Evolutionary conservation across 2,888 invertebrate species (phyloP).

Genomic region (Drosophila mayaguana): DNA sequence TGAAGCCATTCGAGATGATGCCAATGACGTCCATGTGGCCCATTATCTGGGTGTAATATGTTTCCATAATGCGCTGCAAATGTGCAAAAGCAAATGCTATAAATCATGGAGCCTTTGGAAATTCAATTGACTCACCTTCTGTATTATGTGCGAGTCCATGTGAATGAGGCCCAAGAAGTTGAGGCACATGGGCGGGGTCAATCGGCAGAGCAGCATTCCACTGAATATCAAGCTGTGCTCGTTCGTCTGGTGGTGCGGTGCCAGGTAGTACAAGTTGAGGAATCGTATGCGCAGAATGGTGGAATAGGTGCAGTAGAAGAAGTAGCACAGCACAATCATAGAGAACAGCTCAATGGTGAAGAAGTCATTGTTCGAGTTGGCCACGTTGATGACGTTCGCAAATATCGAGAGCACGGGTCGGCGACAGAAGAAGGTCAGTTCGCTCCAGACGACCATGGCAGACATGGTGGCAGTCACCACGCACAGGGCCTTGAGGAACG

Average conservation of each 20-base stretch:
- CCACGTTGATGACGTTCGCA: slow-evolving; percentile 95
- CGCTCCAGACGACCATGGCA: slow-evolving; percentile 98
- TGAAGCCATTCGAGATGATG: slow-evolving; percentile 98
- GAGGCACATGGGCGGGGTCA: slow-evolving; percentile 99
- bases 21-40: slow-evolving; percentile 99
- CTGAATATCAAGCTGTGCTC: slow-evolving; percentile 99
- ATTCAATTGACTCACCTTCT: slow-evolving; percentile 83
- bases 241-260: slow-evolving; percentile 98
- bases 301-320: slow-evolving; percentile 99
- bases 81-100: background rate
- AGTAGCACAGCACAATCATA: slow-evolving; percentile 95
- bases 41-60: slow-evolving; percentile 99
- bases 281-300: slow-evolving; percentile 98
- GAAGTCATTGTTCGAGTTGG: slow-evolving; percentile 94
- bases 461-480: slow-evolving; percentile 92
- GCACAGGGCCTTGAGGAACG: slow-evolving; percentile 91
- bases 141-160: slow-evolving; percentile 98
- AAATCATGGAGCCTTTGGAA: too few relatives aligned
- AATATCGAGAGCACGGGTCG: slow-evolving; percentile 97
- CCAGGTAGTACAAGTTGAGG: slow-evolving; percentile 98
- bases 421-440: slow-evolving; percentile 98
- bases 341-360: slow-evolving; percentile 97
- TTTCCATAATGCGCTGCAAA: slow-evolving; percentile 89
- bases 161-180: slow-evolving; percentile 99
- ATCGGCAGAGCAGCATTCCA: slow-evolving; percentile 98